Evolutionary conservation across 2,797 vertebrate genomes (phyloP), one percentile per base, ranked within the genome.

Genomic region (Sarcoramphus papa): DNA sequence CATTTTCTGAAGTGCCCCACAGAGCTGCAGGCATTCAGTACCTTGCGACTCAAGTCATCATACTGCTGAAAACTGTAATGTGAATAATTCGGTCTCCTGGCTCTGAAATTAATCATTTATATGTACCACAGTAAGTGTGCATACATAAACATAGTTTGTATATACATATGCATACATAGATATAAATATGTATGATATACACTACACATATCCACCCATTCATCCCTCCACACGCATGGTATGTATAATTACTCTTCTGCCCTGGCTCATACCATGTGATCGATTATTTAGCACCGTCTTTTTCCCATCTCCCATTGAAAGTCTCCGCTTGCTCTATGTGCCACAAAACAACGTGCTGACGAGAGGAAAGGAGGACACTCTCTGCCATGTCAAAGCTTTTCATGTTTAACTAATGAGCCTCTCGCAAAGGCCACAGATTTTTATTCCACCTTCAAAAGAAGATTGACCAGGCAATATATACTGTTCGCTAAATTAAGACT

Each of bases 271-370:
- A 16, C 27, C 28, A 5, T 17, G n/a, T 10, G 23, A 35, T 24
- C 3, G 5, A 5, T 54, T 69, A 10, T 81, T 79, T 60, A 77
- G 21, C 63, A n/a, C 40, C 23, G 14, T 6, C 41, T 68, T 14
- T 50, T 59, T 21, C 65, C n/a, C 15, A 2, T 20, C 54, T 85
- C 63, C 43, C 7, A 3, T 11, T 54, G 15, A 10, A 94, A 72
- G 50, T 25, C 78, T 37, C n/a, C 43, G 10, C 50, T 68, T 72
- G 43, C 30, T 50, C 72, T 1, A 0, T 8, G 45, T 51, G 57
- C 35, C 73, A 41, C 53, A 37, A 20, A 78, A 51, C 5, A 48
- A n/a, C 0, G 0, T 0, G 0, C 48, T n/a, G 48, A n/a, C 3
- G 19, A 30, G 54, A 70, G 57, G 59, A 15, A 45, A 33, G 69